phyloP scores from a whole-genome alignment of 2,888 invertebrate genomes.

The Minunthozetes semirufus region DNA sequence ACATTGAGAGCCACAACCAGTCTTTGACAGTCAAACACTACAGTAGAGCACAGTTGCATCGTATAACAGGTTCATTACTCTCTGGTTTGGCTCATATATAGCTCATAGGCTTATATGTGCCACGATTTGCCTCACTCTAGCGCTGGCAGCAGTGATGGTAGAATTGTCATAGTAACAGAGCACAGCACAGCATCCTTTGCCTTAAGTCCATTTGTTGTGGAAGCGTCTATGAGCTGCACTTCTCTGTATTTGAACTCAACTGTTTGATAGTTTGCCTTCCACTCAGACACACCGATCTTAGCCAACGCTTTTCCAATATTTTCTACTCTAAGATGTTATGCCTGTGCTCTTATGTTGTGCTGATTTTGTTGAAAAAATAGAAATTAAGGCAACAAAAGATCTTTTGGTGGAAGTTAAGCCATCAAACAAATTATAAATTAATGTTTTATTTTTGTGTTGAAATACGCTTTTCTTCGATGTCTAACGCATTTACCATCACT shows the following conservation, averaged over 20 bases:
- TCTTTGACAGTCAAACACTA: too few species aligned
- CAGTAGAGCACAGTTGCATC: background rate
- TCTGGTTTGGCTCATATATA: conserved; percentile 12
- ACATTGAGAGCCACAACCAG: background rate
- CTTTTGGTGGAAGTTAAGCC: conserved; percentile 2
- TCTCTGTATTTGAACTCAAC: conserved; percentile 5
- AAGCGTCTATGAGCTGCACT: background rate
- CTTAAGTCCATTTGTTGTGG: conserved; percentile 22
- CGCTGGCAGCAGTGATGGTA: background rate
- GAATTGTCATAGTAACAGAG: conserved; percentile 4
- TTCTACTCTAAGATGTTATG: background rate
- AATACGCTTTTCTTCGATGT: conserved; percentile 17
- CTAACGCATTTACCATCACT: conserved; percentile 27
- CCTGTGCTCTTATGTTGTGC: background rate
- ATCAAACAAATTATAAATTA: conserved; percentile 21
- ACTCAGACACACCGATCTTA: background rate
- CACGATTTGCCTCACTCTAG: conserved; percentile 13
- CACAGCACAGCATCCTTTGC: background rate
- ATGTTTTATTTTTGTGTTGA: background rate
- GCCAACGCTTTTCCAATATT: too few species aligned
- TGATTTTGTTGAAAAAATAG: conserved; percentile 18
- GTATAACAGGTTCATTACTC: conserved; percentile 29
- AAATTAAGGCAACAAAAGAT: conserved; percentile 17
- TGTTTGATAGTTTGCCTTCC: conserved; percentile 4
- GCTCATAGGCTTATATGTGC: conserved; percentile 8